These are phyloP conservation scores for Erebia palarica DNA, from an alignment of 2,888 invertebrate species.

Conservation along the genomic window DNA sequence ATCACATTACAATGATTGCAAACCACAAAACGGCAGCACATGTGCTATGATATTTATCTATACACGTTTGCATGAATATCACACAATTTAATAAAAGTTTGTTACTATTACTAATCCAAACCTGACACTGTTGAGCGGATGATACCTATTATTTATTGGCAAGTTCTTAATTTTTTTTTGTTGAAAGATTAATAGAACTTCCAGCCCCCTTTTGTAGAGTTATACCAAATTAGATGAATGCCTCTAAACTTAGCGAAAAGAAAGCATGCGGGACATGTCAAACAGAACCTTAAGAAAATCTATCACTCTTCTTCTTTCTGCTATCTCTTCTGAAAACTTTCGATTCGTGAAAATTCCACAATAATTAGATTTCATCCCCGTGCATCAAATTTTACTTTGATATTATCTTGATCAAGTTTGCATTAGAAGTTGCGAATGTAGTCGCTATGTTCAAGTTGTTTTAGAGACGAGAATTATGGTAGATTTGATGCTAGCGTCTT, in stretches of 20 bases:
- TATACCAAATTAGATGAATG: conserved; percentile 58
- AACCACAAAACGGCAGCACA: conserved; percentile 54
- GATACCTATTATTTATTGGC: conserved; percentile 27
- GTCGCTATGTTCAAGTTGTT: conserved; percentile 77
- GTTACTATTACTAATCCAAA: conserved; percentile 34
- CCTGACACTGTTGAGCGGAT: conserved; percentile 30
- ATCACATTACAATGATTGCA: conserved; percentile 35
- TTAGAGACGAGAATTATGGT: conserved; percentile 76
- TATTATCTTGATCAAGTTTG: conserved; percentile 76
- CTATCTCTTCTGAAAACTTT: conserved; percentile 61
- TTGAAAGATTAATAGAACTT: conserved; percentile 16
- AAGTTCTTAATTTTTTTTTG: conserved; percentile 10
- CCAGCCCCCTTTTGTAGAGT: conserved; percentile 45
- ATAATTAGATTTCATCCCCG: conserved; percentile 73
- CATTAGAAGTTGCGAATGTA: conserved; percentile 79
- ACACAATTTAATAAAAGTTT: conserved; percentile 51
- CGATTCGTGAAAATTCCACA: conserved; percentile 80
- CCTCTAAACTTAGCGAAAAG: conserved; percentile 57
- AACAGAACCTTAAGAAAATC: conserved; percentile 52
- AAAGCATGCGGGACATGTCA: conserved; percentile 69
- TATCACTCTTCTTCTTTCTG: conserved; percentile 48
- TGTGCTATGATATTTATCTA: conserved; percentile 56
- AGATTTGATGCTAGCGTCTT: conserved; percentile 79
- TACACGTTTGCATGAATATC: conserved; percentile 71
- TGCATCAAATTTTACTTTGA: conserved; percentile 74